Conservation (phyloP, 2,113 vertebrate genomes). For the Canis aureus region DNA sequence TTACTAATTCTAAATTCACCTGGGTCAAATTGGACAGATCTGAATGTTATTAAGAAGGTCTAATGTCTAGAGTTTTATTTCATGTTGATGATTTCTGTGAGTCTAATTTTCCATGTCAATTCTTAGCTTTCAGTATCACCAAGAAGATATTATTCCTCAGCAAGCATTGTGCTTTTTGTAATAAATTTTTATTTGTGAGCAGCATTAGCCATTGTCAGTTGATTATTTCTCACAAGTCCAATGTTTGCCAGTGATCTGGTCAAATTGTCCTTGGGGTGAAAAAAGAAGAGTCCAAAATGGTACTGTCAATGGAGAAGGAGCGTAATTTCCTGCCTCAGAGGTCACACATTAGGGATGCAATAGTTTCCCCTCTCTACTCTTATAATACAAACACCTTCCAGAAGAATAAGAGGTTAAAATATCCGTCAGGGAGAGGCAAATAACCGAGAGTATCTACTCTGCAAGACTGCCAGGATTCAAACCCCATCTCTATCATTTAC, state of each 20-base stretch:
- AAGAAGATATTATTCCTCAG: neutral
- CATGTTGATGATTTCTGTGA: conserved; percentile 33
- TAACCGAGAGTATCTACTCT: neutral
- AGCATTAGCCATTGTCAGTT: neutral
- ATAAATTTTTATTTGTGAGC: neutral
- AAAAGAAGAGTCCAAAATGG: neutral
- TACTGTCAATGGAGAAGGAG: neutral
- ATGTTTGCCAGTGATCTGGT: neutral
- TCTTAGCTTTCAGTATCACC: neutral
- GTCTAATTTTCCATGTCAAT: neutral
- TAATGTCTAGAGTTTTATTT: conserved; percentile 10
- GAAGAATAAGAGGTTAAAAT: neutral
- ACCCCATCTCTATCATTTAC: neutral
- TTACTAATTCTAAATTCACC: conserved; percentile 25
- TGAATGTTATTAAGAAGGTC: neutral
- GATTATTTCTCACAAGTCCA: neutral
- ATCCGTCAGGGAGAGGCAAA: neutral
- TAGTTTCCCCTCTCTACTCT: neutral
- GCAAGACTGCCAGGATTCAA: neutral
- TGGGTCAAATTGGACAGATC: neutral
- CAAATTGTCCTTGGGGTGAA: conserved; percentile 15
- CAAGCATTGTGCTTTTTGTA: neutral
- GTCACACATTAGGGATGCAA: neutral
- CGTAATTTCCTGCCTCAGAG: neutral
- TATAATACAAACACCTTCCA: neutral